These are phyloP conservation scores for Neoascia interrupta DNA, from an alignment of 2,888 invertebrate genomes.

Conservation along the genomic window DNA sequence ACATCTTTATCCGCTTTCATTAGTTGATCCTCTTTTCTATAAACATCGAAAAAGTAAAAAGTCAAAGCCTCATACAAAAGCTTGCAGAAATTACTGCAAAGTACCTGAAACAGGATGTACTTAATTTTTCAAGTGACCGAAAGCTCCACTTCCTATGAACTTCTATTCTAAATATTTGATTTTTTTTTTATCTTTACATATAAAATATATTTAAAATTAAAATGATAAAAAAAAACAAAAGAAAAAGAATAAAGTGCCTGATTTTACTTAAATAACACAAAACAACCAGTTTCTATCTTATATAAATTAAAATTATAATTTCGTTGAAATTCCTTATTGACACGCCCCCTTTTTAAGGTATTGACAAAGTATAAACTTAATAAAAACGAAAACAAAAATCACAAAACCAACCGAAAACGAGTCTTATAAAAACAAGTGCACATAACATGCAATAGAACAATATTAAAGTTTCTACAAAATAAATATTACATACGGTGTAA, in stretches of 20 bases:
- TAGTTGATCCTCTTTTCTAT: too few species aligned
- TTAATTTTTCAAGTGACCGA: slow-evolving; percentile 23
- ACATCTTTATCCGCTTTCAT: too few species aligned
- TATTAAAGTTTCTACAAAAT: slow-evolving; percentile 47
- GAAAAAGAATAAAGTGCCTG: slow-evolving; percentile 61
- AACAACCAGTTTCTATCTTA: slow-evolving; percentile 47
- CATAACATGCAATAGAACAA: slow-evolving; percentile 57
- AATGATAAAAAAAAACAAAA: not conserved
- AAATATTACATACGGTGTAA: slow-evolving; percentile 4
- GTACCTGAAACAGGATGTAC: slow-evolving; percentile 32
- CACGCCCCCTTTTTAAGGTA: too few species aligned
- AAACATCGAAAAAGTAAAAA: too few species aligned
- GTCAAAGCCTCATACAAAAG: too few species aligned
- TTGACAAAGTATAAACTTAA: slow-evolving; percentile 52
- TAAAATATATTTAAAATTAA: slow-evolving; percentile 21
- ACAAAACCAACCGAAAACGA: slow-evolving; percentile 38
- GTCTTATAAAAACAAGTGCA: slow-evolving; percentile 49
- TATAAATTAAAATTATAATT: slow-evolving; percentile 9
- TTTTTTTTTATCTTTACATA: slow-evolving; percentile 3
- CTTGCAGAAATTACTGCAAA: too few species aligned
- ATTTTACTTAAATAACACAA: slow-evolving; percentile 56
- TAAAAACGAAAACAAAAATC: too few species aligned
- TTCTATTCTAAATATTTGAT: slow-evolving; percentile 34
- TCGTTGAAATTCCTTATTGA: too few species aligned
- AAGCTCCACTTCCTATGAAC: slow-evolving; percentile 34